phyloP scores from a whole-genome alignment of 1,140 invertebrate genomes.

The Amphibalanus amphitrite region DNA sequence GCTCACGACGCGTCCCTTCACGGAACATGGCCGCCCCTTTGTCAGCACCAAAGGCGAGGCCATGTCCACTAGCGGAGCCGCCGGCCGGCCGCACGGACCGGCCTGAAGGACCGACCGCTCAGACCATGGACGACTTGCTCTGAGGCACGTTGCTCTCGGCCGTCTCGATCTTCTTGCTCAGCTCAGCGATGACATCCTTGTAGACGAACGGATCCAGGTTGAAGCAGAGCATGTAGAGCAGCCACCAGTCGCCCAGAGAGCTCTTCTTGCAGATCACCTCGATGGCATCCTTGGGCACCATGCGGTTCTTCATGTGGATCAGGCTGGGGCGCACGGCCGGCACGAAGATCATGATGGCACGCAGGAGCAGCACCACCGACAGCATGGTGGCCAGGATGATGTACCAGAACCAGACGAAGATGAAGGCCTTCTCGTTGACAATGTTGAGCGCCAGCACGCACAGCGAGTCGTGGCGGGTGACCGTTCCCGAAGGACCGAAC shows the following conservation, averaged over 20 bases:
- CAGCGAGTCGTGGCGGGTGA: constrained; percentile 66
- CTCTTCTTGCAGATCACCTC: not conserved
- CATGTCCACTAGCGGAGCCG: too few relatives aligned
- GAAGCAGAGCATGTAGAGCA: constrained; percentile 55
- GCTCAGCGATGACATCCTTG: constrained; percentile 10
- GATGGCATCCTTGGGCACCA: constrained; percentile 10
- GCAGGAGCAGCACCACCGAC: constrained; percentile 40
- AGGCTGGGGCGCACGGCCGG: constrained; percentile 62
- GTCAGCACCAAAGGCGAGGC: too few relatives aligned
- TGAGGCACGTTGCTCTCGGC: not conserved
- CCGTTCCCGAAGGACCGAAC: constrained; percentile 63
- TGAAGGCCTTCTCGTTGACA: constrained; percentile 80
- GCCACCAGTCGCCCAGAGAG: constrained; percentile 44
- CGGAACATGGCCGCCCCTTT: too few relatives aligned
- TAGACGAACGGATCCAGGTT: constrained; percentile 13
- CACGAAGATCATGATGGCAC: constrained; percentile 50
- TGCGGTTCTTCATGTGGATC: constrained; percentile 34
- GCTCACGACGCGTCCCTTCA: too few relatives aligned
- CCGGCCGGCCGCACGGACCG: too few relatives aligned
- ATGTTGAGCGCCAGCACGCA: constrained; percentile 80
- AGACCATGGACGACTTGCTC: not conserved
- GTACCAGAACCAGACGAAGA: constrained; percentile 81
- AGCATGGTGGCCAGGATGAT: constrained; percentile 36
- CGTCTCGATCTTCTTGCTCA: constrained; percentile 4
- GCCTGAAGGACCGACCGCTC: not conserved